A percentile compares a stretch with the other conserved stretches of the same genome.
Evolutionary conservation across 2,797 vertebrate species (phyloP).

Genomic region (Coreius guichenoti): DNA sequence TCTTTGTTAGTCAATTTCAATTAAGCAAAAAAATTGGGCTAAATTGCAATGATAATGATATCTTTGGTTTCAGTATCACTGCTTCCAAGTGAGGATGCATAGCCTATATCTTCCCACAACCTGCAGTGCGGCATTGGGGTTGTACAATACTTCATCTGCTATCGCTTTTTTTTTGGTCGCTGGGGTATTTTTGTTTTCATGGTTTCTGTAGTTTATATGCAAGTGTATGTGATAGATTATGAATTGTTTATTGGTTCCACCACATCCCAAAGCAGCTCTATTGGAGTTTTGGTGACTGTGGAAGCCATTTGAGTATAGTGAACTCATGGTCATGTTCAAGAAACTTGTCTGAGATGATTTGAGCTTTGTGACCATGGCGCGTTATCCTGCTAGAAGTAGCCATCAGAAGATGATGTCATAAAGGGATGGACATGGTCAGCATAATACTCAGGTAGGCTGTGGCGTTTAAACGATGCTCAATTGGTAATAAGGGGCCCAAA

Average conservation of each 20-base stretch:
- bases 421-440: not conserved
- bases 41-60: conserved; percentile 19
- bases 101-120: not conserved
- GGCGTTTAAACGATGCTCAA: not conserved
- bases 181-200: not conserved
- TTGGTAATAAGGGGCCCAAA: no score
- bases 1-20: conserved; percentile 42
- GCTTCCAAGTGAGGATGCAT: not conserved
- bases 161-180: not conserved
- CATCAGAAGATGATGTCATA: not conserved
- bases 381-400: not conserved
- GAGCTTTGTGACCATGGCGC: not conserved
- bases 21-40: conserved; percentile 33
- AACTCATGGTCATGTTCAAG: not conserved
- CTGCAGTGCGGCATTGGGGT: not conserved
- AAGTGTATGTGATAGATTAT: not conserved
- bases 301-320: not conserved
- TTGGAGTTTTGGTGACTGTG: not conserved
- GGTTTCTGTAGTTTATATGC: not conserved
- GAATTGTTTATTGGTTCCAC: not conserved
- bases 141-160: not conserved
- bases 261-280: not conserved
- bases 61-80: conserved; percentile 13
- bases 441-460: not conserved
- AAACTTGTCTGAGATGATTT: not conserved